phyloP scores from a whole-genome alignment of 2,888 invertebrate species.

The Amphipoea oculea region DNA sequence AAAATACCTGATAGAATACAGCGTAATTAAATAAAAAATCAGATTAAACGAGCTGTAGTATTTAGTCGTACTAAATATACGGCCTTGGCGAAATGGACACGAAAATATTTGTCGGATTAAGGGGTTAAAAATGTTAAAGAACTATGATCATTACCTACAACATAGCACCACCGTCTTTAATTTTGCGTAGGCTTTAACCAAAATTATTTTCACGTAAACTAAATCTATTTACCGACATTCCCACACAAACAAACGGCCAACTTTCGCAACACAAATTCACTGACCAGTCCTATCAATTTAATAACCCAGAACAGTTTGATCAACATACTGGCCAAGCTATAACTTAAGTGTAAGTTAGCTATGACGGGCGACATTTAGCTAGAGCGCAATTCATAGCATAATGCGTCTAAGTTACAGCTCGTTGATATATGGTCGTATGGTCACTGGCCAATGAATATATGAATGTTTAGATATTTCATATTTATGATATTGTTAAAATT shows the following conservation, averaged over 20 bases:
- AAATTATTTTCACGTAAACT: neutral
- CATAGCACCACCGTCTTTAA: too few relatives aligned
- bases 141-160: too few relatives aligned
- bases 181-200: too few relatives aligned
- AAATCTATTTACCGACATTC: constrained; percentile 19
- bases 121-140: too few relatives aligned
- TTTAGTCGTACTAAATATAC: too few relatives aligned
- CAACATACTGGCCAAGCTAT: constrained; percentile 61
- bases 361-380: constrained; percentile 51
- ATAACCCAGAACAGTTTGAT: constrained; percentile 57
- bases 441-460: constrained; percentile 61
- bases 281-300: constrained; percentile 58
- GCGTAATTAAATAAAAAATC: too few relatives aligned
- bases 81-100: too few relatives aligned
- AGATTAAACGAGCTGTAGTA: too few relatives aligned
- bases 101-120: too few relatives aligned
- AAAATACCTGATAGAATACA: too few relatives aligned
- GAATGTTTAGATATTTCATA: constrained; percentile 59
- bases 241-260: constrained; percentile 35
- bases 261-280: constrained; percentile 52
- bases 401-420: constrained; percentile 49
- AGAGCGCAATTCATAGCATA: constrained; percentile 53
- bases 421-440: constrained; percentile 56
- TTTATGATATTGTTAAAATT: constrained; percentile 48
- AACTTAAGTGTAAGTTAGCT: constrained; percentile 54